phyloP scores from a whole-genome alignment of 1,140 invertebrate genomes.

The Sipha flava region DNA sequence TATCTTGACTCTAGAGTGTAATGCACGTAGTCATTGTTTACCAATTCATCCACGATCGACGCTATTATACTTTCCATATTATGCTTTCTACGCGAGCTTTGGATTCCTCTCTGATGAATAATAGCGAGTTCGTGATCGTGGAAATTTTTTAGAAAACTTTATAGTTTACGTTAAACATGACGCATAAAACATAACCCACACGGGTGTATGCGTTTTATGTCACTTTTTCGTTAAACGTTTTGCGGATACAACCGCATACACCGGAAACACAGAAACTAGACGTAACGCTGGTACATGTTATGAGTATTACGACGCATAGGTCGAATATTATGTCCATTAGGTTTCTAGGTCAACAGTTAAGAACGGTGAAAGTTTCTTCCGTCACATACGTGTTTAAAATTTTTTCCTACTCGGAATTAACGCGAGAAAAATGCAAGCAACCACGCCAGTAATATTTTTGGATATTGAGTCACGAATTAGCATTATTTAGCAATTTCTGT shows the following conservation, averaged over 20 bases:
- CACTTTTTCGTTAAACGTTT: too few relatives aligned
- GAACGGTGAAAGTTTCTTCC: background rate
- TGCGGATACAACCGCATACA: too few relatives aligned
- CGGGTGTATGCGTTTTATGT: too few relatives aligned
- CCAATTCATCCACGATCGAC: background rate
- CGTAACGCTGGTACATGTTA: too few relatives aligned
- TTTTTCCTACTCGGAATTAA: background rate
- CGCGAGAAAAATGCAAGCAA: background rate
- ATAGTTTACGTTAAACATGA: too few relatives aligned
- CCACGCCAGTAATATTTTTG: background rate
- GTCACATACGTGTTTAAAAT: background rate
- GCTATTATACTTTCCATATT: background rate
- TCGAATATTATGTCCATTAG: background rate
- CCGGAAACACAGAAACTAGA: too few relatives aligned
- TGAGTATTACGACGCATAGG: background rate
- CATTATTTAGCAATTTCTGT: background rate
- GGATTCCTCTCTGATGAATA: background rate
- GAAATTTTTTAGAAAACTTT: too few relatives aligned
- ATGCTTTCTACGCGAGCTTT: background rate
- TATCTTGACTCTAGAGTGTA: too few relatives aligned
- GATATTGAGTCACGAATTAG: background rate
- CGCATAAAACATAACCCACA: too few relatives aligned
- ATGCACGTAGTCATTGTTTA: background rate
- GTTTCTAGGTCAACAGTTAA: background rate
- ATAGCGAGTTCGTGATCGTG: too few relatives aligned